A percentile compares a stretch with the other conserved stretches of the same genome.
Evolutionary conservation across 2,888 invertebrate species (phyloP).

Genomic region (Cephus pygmeus): DNA sequence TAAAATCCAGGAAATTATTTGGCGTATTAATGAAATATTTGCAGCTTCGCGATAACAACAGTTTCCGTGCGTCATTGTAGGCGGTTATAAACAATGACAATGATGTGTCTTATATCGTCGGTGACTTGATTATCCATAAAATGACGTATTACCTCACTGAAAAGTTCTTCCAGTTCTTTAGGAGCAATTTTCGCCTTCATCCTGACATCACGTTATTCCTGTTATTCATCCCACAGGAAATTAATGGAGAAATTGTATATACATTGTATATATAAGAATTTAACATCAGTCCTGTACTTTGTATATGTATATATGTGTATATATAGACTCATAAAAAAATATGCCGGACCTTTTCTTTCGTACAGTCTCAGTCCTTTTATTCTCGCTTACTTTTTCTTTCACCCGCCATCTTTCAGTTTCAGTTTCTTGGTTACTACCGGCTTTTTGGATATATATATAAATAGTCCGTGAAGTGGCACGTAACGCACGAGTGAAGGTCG

Average conservation of each 20-base stretch:
- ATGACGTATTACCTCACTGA: slow-evolving; percentile 53
- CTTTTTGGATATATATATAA: slow-evolving; percentile 40
- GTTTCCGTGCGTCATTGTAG: too few species aligned
- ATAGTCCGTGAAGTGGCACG: slow-evolving; percentile 51
- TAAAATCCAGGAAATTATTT: too few species aligned
- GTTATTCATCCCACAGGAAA: too few species aligned
- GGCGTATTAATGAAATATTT: too few species aligned
- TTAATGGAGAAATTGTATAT: too few species aligned
- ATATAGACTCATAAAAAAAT: neutral
- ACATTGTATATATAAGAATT: too few species aligned
- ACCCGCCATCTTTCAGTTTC: slow-evolving; percentile 25
- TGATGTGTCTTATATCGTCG: neutral
- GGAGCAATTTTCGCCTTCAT: slow-evolving; percentile 58
- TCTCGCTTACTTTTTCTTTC: slow-evolving; percentile 10
- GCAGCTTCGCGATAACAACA: too few species aligned
- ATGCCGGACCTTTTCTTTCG: slow-evolving; percentile 7
- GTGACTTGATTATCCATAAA: too few species aligned
- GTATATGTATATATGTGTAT: neutral
- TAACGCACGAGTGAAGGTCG: slow-evolving; percentile 46
- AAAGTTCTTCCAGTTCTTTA: slow-evolving; percentile 60
- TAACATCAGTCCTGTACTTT: too few species aligned
- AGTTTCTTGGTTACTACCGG: slow-evolving; percentile 17
- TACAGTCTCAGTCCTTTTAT: neutral
- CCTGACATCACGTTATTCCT: slow-evolving; percentile 39
- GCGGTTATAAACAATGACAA: slow-evolving; percentile 7